phyloP scores from a whole-genome alignment of 2,113 vertebrate genomes.

The Pedetes capensis region DNA sequence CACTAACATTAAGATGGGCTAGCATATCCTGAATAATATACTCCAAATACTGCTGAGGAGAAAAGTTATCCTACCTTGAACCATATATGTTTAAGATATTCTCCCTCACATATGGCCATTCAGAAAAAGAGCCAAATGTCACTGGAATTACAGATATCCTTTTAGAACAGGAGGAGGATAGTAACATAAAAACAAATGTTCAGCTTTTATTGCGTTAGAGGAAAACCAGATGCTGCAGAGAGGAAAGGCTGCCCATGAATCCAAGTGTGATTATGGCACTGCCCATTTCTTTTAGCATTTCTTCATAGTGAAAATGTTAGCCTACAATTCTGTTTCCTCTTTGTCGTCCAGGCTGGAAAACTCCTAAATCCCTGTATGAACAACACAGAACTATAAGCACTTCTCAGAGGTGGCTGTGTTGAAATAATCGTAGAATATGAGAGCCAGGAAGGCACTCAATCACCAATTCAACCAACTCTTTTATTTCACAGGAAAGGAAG shows the following conservation, averaged over 20 bases:
- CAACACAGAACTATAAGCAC: not conserved
- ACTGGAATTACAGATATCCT: not conserved
- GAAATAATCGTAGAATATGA: not conserved
- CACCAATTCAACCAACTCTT: not conserved
- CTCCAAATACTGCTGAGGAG: not conserved
- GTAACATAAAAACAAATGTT: not conserved
- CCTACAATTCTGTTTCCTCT: not conserved
- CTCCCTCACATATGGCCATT: not conserved
- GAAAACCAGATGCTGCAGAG: not conserved
- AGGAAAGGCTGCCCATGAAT: not conserved
- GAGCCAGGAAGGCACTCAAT: not conserved
- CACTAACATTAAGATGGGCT: not conserved
- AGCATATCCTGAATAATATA: not conserved
- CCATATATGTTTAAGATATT: not conserved
- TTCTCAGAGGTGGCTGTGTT: not conserved
- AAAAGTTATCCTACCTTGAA: not conserved
- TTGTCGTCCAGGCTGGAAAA: not conserved
- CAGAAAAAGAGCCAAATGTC: not conserved
- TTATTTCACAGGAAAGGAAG: conserved; percentile 4
- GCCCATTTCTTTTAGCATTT: not conserved
- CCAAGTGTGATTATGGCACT: not conserved
- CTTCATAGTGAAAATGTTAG: not conserved
- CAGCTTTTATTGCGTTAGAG: not conserved
- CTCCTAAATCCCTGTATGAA: not conserved
- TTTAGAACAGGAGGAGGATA: not conserved